These are phyloP conservation scores for Pyxicephalus adspersus DNA, from an alignment of 2,113 vertebrate species.

Conservation along the genomic window DNA sequence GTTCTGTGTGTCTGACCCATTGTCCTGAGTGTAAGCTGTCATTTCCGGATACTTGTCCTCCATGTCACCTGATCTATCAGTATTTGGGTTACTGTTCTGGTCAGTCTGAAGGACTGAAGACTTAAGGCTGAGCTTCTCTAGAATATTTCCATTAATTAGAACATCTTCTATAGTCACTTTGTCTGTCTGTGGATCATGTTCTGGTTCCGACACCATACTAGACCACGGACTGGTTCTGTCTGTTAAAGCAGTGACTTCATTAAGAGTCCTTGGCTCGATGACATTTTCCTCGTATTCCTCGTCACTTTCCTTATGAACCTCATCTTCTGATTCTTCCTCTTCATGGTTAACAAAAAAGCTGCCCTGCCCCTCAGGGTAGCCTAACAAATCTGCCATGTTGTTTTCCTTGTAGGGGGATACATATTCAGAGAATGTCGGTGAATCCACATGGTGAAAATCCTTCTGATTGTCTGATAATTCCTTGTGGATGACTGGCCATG, in stretches of 20 bases:
- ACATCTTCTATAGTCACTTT: background rate
- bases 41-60: background rate
- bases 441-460: background rate
- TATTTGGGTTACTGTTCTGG: background rate
- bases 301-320: constrained; percentile 63
- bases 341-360: background rate
- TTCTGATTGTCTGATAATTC: background rate
- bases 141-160: background rate
- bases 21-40: background rate
- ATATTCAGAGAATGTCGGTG: background rate
- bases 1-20: background rate
- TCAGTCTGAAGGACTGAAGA: constrained; percentile 51
- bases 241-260: constrained; percentile 84
- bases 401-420: background rate
- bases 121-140: constrained; percentile 40
- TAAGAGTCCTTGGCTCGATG: constrained; percentile 83
- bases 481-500: background rate
- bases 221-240: constrained; percentile 94
- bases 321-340: constrained; percentile 50
- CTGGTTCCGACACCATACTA: constrained; percentile 80
- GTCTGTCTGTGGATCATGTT: background rate
- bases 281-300: constrained; percentile 89
- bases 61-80: rapidly evolving
- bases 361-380: background rate
- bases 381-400: background rate